Conservation (phyloP, 2,888 invertebrate genomes). For the Bibio marci region DNA sequence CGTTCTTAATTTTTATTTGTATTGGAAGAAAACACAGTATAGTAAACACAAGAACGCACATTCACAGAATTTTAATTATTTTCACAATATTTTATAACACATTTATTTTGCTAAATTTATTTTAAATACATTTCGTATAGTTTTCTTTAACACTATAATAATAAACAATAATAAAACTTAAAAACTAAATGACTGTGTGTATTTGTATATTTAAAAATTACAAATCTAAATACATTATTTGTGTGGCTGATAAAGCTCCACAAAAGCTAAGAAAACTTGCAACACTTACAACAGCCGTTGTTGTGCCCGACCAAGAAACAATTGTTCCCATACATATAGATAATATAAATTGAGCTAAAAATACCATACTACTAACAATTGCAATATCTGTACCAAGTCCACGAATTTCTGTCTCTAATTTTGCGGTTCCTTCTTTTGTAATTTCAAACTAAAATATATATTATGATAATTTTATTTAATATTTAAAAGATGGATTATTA, state of each 20-base stretch:
- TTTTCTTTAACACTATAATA: neutral
- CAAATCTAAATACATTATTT: slow-evolving; percentile 77
- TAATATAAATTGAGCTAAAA: slow-evolving; percentile 82
- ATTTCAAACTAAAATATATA: slow-evolving; percentile 39
- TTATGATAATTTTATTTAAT: too few relatives aligned
- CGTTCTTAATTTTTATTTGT: slow-evolving; percentile 33
- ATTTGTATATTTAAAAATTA: too few relatives aligned
- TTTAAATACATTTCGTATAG: neutral
- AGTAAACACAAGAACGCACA: too few relatives aligned
- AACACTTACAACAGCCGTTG: slow-evolving; percentile 73
- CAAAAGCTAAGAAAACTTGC: slow-evolving; percentile 72
- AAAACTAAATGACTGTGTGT: too few relatives aligned
- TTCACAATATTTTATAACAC: neutral
- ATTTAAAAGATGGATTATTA: slow-evolving; percentile 3
- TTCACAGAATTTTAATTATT: neutral
- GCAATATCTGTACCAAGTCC: slow-evolving; percentile 92
- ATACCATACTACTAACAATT: slow-evolving; percentile 88
- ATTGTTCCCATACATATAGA: slow-evolving; percentile 77
- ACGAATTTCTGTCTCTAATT: slow-evolving; percentile 45
- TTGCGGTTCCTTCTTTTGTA: slow-evolving; percentile 34
- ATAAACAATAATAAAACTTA: too few relatives aligned
- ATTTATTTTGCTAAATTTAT: neutral
- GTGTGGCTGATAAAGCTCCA: slow-evolving; percentile 70
- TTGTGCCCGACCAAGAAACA: slow-evolving; percentile 61
- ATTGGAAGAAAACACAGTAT: neutral